Evolutionary conservation across 2,888 invertebrate genomes (phyloP).

Genomic region (Pachliopta kotzebuea): DNA sequence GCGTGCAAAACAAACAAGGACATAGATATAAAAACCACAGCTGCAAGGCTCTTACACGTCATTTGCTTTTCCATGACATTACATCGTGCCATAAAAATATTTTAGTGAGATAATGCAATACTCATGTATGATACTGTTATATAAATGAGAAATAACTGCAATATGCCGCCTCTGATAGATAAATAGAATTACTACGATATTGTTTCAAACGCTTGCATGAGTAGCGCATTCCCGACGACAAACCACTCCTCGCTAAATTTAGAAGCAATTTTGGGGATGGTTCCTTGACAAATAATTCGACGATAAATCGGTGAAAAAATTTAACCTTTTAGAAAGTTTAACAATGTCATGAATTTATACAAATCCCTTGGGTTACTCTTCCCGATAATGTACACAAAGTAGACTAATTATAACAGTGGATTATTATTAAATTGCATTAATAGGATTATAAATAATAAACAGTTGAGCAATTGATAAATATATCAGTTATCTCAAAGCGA

Average conservation of each 20-base stretch:
- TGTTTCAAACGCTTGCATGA: slow-evolving; percentile 56
- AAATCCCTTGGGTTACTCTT: background rate
- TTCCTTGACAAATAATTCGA: slow-evolving; percentile 72
- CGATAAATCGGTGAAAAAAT: slow-evolving; percentile 67
- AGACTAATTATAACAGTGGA: background rate
- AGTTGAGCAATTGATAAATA: background rate
- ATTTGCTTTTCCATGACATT: slow-evolving; percentile 77
- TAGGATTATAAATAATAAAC: too few species aligned
- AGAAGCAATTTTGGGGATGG: slow-evolving; percentile 74
- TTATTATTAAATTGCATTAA: background rate
- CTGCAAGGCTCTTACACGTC: slow-evolving; percentile 68
- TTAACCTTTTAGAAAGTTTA: slow-evolving; percentile 50
- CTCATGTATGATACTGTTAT: slow-evolving; percentile 28
- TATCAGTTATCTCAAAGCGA: background rate
- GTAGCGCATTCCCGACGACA: slow-evolving; percentile 43
- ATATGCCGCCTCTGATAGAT: slow-evolving; percentile 47
- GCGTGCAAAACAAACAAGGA: slow-evolving; percentile 52
- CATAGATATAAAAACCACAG: slow-evolving; percentile 59
- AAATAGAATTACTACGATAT: slow-evolving; percentile 42
- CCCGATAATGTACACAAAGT: background rate
- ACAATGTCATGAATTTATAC: background rate
- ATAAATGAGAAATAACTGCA: slow-evolving; percentile 5
- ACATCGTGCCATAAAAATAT: slow-evolving; percentile 69
- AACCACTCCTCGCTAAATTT: slow-evolving; percentile 72
- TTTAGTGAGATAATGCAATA: slow-evolving; percentile 58